Evolutionary conservation across 2,797 vertebrate genomes (phyloP), one percentile per base, ranked within the genome.

Genomic region (Tiaroga cobitis): DNA sequence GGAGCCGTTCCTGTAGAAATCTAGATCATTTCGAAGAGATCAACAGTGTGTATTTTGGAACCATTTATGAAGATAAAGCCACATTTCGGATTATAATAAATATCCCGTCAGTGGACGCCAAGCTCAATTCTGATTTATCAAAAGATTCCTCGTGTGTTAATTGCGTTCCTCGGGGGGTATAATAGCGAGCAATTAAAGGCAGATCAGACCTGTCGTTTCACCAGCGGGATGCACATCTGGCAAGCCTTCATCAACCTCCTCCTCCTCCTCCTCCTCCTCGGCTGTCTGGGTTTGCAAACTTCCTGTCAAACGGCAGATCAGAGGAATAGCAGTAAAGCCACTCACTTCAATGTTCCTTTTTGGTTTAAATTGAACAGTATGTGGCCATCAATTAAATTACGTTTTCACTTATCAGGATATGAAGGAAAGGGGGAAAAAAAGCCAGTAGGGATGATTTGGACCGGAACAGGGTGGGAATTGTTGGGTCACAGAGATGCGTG

Each of bases 121-220:
- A 39, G 43, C 59, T 54, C 73, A 18, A 16, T 51, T 63, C 16
- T 43, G 18, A 73, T 79, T 78, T 79, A 84, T 86, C 78, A 80
- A 83, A 87, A 86, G 85, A 83, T 76, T 80, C 68, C 75, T 82
- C 9, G 51, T 76, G 84, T 49, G 75, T 80, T 89, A 89, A 89
- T 89, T 89, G 67, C 43, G 39, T 87, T 81, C 83, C 43, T n/a
- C 39, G 29, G 77, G 85, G 83, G 74, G 79, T 84, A n/a, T 75
- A 85, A 87, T 89, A 83, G 83, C 19, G 39, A 78, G 74, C 65
- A 89, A 87, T 90, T 73, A 89, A 82, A 87, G 75, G 67, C 65
- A 86, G 80, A 83, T 80, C 81, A 89, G 77, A 83, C 72, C 80
- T 88, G 83, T 75, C 83, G 34, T 78, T 85, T 81, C 67, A 67